These are phyloP conservation scores for Ia io DNA, from an alignment of 2,113 vertebrate genomes.

Conservation along the genomic window DNA sequence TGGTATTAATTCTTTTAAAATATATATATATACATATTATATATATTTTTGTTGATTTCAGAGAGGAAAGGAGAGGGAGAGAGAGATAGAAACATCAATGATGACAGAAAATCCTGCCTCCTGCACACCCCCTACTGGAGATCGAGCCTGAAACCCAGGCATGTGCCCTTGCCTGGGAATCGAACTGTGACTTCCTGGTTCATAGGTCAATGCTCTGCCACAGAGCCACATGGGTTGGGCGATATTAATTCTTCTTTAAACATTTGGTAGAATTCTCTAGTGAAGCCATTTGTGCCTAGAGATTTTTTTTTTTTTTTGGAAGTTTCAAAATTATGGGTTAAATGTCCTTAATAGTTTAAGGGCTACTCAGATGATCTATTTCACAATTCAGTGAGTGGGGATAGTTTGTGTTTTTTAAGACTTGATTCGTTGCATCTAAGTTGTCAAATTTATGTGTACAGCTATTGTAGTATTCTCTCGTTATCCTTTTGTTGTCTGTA, in stretches of 20 bases:
- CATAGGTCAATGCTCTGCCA: no score
- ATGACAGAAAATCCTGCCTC: no score
- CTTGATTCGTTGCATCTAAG: background rate
- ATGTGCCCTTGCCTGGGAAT: no score
- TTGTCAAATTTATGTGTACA: background rate
- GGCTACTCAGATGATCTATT: background rate
- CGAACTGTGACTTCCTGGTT: no score
- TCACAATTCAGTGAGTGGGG: background rate
- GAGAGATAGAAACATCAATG: no score
- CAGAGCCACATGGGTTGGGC: no score
- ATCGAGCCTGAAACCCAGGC: no score
- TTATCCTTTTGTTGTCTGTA: background rate
- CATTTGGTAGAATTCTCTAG: conserved; percentile 33
- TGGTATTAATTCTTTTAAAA: background rate
- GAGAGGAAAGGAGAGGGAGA: no score
- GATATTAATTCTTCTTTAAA: background rate
- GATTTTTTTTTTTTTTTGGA: background rate
- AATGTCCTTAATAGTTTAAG: background rate
- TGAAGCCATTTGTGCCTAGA: background rate
- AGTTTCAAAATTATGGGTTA: conserved; percentile 34
- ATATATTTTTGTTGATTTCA: no score
- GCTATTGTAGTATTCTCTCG: background rate
- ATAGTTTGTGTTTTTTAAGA: background rate
- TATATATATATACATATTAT: no score
- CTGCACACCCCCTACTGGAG: no score